Percentiles rank a stretch among this genome's conserved stretches.
Conservation (phyloP, 2,797 vertebrate genomes). For the Cercopithecus mitis region DNA sequence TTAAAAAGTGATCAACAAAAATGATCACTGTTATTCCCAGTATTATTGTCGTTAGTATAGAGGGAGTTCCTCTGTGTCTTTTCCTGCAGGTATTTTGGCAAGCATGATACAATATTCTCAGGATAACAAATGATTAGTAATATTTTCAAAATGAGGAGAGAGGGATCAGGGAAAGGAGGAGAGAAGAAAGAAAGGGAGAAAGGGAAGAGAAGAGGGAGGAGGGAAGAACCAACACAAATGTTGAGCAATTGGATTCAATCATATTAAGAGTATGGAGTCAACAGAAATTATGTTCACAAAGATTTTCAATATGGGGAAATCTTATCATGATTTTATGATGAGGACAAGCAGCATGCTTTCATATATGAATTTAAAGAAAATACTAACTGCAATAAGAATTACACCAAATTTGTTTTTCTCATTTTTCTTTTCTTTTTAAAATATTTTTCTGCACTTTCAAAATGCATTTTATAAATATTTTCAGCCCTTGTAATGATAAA, state of each 20-base stretch:
- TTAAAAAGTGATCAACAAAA: background rate
- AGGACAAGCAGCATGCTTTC: background rate
- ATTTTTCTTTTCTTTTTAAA: background rate
- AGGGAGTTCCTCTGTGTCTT: background rate
- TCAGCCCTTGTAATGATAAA: background rate
- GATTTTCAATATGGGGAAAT: background rate
- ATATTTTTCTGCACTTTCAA: background rate
- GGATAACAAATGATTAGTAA: background rate
- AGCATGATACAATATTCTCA: background rate
- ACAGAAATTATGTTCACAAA: background rate
- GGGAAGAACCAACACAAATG: background rate
- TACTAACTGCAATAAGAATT: background rate
- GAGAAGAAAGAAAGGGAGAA: background rate
- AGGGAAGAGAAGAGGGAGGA: background rate
- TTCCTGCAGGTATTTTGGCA: constrained; percentile 40
- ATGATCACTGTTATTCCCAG: background rate
- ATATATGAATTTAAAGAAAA: background rate
- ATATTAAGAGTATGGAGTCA: background rate
- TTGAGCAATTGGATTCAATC: background rate
- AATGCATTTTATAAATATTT: background rate
- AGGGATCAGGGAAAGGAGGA: background rate
- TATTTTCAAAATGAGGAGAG: background rate
- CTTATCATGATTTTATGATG: background rate
- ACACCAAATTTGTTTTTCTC: background rate
- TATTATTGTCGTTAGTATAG: background rate